Conservation (phyloP, 2,888 invertebrate genomes). For the Oscheius myriophilus region DNA sequence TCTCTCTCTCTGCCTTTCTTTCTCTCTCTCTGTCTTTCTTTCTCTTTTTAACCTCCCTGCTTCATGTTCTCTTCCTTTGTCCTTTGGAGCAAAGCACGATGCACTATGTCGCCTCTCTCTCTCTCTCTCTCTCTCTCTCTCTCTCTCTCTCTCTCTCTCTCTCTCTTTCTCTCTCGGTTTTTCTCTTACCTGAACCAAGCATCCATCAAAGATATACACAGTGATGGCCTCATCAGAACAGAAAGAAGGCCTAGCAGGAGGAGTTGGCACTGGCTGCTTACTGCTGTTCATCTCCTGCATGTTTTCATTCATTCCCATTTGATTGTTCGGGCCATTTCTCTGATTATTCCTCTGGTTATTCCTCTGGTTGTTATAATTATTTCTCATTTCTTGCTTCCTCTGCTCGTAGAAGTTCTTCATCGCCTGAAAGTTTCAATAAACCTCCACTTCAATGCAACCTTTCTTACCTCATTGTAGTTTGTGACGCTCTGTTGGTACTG, state of each 20-base stretch:
- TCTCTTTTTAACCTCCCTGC: too few species aligned
- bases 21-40: too few species aligned
- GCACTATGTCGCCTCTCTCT: too few species aligned
- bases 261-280: slow-evolving; percentile 35
- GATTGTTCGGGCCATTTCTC: slow-evolving; percentile 29
- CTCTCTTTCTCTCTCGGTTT: not conserved
- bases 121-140: not conserved
- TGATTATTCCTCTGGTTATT: slow-evolving; percentile 16
- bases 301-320: too few species aligned
- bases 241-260: slow-evolving; percentile 65
- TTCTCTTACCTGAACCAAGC: slow-evolving; percentile 52
- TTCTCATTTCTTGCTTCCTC: slow-evolving; percentile 4
- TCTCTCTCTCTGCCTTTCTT: too few species aligned
- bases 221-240: slow-evolving; percentile 66
- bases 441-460: slow-evolving; percentile 5
- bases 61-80: too few species aligned
- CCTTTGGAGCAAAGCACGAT: too few species aligned
- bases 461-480: slow-evolving; percentile 9
- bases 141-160: not conserved
- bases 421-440: not conserved
- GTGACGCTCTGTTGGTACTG: slow-evolving; percentile 50
- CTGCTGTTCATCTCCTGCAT: not conserved
- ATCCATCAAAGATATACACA: slow-evolving; percentile 68
- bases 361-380: slow-evolving; percentile 1
- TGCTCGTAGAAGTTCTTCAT: slow-evolving; percentile 12